A percentile compares a stretch with the other conserved stretches of the same genome.
phyloP scores from a whole-genome alignment of 2,113 vertebrate species.

The Aphelocoma coerulescens region DNA sequence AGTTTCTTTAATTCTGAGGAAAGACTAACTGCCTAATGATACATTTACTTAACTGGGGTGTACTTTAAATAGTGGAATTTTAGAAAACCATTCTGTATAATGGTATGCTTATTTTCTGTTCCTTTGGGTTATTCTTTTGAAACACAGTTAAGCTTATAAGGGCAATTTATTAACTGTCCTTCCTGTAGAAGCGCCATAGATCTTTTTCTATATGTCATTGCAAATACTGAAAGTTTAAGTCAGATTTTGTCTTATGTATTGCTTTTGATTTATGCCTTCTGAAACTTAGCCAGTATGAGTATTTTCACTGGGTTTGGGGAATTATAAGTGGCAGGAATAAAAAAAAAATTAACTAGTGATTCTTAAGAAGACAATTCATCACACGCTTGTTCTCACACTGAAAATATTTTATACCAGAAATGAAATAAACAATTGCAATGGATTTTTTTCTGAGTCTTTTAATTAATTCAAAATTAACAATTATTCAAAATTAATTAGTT shows the following conservation, averaged over 20 bases:
- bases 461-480: not conserved
- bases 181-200: not conserved
- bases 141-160: not conserved
- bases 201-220: not conserved
- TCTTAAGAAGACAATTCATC: not conserved
- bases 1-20: not conserved
- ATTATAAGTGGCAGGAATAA: not conserved
- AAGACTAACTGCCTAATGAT: not conserved
- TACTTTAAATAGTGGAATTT: not conserved
- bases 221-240: slow-evolving; percentile 2
- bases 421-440: not conserved
- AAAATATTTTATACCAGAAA: not conserved
- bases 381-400: not conserved
- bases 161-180: slow-evolving; percentile 22
- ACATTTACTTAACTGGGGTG: not conserved
- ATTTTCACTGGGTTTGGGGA: not conserved
- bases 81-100: not conserved
- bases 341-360: not conserved
- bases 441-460: not conserved
- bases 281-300: not conserved
- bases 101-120: not conserved
- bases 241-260: not conserved
- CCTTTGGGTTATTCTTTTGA: not conserved
- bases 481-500: not conserved
- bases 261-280: not conserved